Base-by-base conservation (phyloP, 2,888 invertebrate genomes). In the Eupithecia centaureata region DNA sequence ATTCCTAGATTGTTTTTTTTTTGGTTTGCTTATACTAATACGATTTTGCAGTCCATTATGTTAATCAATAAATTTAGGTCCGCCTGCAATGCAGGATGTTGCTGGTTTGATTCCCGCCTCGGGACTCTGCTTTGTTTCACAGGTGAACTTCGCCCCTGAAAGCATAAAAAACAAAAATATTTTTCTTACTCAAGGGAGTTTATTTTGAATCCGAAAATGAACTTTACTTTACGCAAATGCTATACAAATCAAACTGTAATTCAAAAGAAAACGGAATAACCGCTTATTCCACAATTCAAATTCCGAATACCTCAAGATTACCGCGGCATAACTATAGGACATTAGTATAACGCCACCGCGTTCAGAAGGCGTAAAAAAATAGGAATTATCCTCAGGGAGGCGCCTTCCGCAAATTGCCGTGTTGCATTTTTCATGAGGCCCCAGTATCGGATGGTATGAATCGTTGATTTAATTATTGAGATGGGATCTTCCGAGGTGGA, bases 341-440 rank as follows among this genome's bases (percentile, higher is more conserved):
- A 77, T 77, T 78, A 79, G 73, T 77, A 68, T 77, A 79, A 80
- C 71, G 58, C 73, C 65, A 64, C 78, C 73, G 70, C 65, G 72
- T 71, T 73, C 71, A 65, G 73, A 65, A 64, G 69, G 61, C 63
- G 76, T 80, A 81, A 82, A 84, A 85, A 82, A 76, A 76, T 76
- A 71, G 77, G 82, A 83, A 87, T 85, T 83, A 86, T 83, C 80
- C 81, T 66, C 80, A 78, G 67, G 67, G 15, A 67, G 82, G 79
- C 82, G 79, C 81, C 76, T 83, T 82, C 81, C 77, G 79, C 88
- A 92, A 92, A 92, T 91, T 92, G 90, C 83, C 76, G 78, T 79
- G 84, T 83, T 92, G 91, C 91, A 92, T 91, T 90, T 92, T 92
- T 91, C 92, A 92, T 92, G 91, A 92, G 86, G 61, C 68, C 78